phyloP scores from a whole-genome alignment of 2,888 invertebrate genomes.

The Drosophila kuntzei region DNA sequence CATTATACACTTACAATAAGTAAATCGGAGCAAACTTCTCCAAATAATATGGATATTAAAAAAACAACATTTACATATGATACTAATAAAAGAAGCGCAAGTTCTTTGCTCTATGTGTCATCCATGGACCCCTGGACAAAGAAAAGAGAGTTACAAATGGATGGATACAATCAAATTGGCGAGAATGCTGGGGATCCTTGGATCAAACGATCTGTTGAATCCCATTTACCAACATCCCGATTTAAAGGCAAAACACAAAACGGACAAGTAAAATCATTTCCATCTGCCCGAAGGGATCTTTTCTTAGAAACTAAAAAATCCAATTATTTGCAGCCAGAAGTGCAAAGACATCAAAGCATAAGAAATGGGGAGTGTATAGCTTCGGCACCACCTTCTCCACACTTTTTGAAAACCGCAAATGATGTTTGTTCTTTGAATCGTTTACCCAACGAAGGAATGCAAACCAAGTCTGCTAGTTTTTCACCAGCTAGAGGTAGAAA shows the following conservation, averaged over 20 bases:
- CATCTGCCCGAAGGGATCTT: conserved; percentile 70
- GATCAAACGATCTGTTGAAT: conserved; percentile 72
- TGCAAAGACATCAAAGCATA: conserved; percentile 72
- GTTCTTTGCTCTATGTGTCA: conserved; percentile 83
- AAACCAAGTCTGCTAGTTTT: conserved; percentile 70
- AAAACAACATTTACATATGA: conserved; percentile 70
- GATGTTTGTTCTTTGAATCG: conserved; percentile 60
- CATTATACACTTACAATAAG: conserved; percentile 62
- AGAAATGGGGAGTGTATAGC: conserved; percentile 51
- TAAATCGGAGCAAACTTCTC: conserved; percentile 85
- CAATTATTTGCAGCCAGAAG: conserved; percentile 63
- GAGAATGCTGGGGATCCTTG: conserved; percentile 75
- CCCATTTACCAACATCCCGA: conserved; percentile 10
- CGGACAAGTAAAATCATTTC: conserved; percentile 75
- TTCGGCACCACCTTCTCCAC: conserved; percentile 82
- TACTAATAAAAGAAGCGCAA: conserved; percentile 80
- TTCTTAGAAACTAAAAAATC: conserved; percentile 34
- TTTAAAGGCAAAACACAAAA: conserved; percentile 39
- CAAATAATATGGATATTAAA: conserved; percentile 77
- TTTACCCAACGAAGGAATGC: conserved; percentile 41
- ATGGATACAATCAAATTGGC: conserved; percentile 24
- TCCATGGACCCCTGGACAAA: conserved; percentile 85
- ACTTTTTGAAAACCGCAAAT: conserved; percentile 64
- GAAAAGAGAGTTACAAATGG: conserved; percentile 67
- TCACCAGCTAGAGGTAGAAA: conserved; percentile 71